Evolutionary conservation across 2,888 invertebrate species (phyloP).

Genomic region (Polylopha cassiicola): DNA sequence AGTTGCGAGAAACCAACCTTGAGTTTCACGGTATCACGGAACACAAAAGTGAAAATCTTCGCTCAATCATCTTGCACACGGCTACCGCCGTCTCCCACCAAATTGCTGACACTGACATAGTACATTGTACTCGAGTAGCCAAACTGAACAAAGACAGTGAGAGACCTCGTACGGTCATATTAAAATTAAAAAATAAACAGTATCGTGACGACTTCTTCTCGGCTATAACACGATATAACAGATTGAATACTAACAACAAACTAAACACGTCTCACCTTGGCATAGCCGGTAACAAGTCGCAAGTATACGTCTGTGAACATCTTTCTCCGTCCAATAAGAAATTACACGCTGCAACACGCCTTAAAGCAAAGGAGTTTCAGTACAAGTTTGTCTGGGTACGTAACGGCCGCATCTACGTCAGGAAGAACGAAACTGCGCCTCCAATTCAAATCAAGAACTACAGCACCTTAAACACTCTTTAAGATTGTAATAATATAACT

Average conservation of each 20-base stretch:
- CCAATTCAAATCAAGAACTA: background rate
- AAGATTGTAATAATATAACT: too few species aligned
- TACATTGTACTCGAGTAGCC: background rate
- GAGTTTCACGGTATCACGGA: conserved; percentile 5
- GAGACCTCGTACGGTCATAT: background rate
- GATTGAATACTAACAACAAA: conserved; percentile 1
- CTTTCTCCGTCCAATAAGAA: background rate
- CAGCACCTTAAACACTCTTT: background rate
- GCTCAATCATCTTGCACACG: background rate
- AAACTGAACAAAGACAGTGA: background rate
- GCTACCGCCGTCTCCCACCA: background rate
- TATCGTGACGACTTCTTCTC: conserved; percentile 4
- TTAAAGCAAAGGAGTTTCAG: background rate
- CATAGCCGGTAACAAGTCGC: background rate
- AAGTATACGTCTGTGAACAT: conserved; percentile 1
- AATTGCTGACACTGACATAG: background rate
- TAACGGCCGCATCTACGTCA: conserved; percentile 1
- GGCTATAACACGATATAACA: background rate
- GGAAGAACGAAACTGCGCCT: background rate
- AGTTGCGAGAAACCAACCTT: background rate
- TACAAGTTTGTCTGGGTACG: conserved; percentile 1
- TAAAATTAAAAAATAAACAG: background rate
- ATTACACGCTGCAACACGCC: conserved; percentile 1
- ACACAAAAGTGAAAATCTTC: background rate
- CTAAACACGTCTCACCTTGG: background rate